phyloP scores from a whole-genome alignment of 2,797 vertebrate genomes.

The Crocidura indochinensis region DNA sequence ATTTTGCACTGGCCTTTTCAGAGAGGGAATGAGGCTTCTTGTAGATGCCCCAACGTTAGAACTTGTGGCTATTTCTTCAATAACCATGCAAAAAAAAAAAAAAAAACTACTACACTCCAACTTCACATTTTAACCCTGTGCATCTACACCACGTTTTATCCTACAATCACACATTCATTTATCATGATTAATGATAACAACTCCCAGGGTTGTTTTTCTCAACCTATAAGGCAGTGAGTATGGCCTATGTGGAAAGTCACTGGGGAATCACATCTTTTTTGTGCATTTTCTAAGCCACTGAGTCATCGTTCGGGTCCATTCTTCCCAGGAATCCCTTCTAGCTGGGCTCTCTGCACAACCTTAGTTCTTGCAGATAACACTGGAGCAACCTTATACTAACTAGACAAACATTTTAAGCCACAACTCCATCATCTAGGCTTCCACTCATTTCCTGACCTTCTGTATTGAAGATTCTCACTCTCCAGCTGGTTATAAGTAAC shows the following conservation, averaged over 20 bases:
- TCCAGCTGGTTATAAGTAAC: background rate
- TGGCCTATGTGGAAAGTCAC: too few species aligned
- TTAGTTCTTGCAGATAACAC: too few species aligned
- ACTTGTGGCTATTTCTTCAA: too few species aligned
- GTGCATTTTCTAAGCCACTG: too few species aligned
- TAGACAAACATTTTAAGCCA: too few species aligned
- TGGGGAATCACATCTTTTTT: too few species aligned
- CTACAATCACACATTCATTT: background rate
- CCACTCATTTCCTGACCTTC: background rate
- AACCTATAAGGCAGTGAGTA: too few species aligned
- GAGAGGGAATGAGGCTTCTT: background rate
- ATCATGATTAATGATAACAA: slow-evolving; percentile 34
- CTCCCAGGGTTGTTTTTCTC: background rate
- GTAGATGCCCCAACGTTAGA: background rate
- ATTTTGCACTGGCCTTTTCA: background rate
- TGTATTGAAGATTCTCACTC: background rate
- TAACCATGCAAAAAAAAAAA: background rate
- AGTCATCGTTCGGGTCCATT: too few species aligned
- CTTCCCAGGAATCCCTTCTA: too few species aligned
- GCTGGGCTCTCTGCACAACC: too few species aligned
- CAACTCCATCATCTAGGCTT: too few species aligned
- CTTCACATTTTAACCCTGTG: background rate
- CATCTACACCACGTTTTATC: background rate
- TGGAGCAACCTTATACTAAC: too few species aligned
- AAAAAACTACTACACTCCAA: background rate